phyloP scores from a whole-genome alignment of 2,888 invertebrate genomes.

The Drosophila kambysellisi region DNA sequence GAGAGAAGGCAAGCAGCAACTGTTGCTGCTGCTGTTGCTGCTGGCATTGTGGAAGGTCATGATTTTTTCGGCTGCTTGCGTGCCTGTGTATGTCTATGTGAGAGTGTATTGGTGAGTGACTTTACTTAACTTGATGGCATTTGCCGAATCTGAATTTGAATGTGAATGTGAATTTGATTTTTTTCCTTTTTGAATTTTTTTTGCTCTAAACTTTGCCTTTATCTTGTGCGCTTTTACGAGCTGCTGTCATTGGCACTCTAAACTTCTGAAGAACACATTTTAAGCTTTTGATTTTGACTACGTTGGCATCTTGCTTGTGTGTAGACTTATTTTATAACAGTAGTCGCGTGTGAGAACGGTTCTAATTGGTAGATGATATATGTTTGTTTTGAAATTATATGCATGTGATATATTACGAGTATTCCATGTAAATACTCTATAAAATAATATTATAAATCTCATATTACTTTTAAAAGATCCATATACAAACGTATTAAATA shows the following conservation, averaged over 20 bases:
- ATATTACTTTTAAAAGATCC: too few species aligned
- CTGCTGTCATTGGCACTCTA: conserved; percentile 17
- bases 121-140: conserved; percentile 58
- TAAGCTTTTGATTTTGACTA: conserved; percentile 17
- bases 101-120: conserved; percentile 20
- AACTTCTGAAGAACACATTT: conserved; percentile 24
- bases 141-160: conserved; percentile 48
- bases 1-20: conserved; percentile 49
- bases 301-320: not conserved
- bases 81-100: conserved; percentile 29
- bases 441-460: too few species aligned
- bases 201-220: conserved; percentile 30
- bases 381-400: not conserved
- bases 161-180: conserved; percentile 55
- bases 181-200: conserved; percentile 18
- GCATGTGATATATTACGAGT: not conserved
- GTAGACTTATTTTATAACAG: not conserved
- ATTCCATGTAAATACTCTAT: not conserved
- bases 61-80: conserved; percentile 73
- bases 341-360: not conserved
- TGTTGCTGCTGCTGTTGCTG: conserved; percentile 53
- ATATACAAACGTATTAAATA: too few species aligned
- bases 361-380: not conserved
- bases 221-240: conserved; percentile 7
- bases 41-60: conserved; percentile 84